Base-by-base conservation (phyloP, 2,113 vertebrate species). In the Notarius lentiginosus region DNA sequence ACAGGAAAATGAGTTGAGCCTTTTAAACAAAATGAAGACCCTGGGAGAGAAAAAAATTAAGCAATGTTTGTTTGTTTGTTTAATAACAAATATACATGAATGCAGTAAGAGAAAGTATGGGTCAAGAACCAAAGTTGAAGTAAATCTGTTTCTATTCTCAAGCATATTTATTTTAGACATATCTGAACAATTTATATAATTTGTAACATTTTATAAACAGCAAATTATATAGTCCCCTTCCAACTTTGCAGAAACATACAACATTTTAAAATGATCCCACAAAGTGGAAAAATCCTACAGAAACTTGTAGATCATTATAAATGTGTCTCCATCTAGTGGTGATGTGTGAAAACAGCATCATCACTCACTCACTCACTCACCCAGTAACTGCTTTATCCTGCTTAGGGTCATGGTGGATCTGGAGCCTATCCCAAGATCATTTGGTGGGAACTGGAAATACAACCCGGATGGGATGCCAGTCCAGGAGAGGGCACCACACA, bases 281-380 rank as follows among this genome's bases (percentile, higher is more conserved):
- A 61, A 41, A 56, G 47, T 10, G 14, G 53, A 9, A 41, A 60
- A 34, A 34, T 60, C 55, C 20, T 61, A 61, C 0, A 2, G 30
- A 24, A 41, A 61, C 24, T 22, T 24, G 1, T 22, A n/a, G 10
- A 61, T 86, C 72, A 65, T 83, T 87, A 88, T 63, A 86, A 85
- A 82, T 84, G n/a, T 89, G 89, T 86, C 90, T 87, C 87, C 90
- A 89, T 89, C 90, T 91, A 90, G 89, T 90, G 90, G 90, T 89
- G 14, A 34, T 24, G 12, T 60, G 15, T 84, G 56, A 47, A 49
- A 66, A 30, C 30, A 56, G 7, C 51, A 17, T 79, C 51, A 80
- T 41, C 60, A 41, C 30, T 60, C 79, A 60, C 17, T 58, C 47
- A 6, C n/a, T 30, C 30, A 30, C 30, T 1, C 5, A 14, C 14